These are phyloP conservation scores for Caenorhabditis tropicalis DNA, from an alignment of 1,140 invertebrate species.

Conservation along the genomic window DNA sequence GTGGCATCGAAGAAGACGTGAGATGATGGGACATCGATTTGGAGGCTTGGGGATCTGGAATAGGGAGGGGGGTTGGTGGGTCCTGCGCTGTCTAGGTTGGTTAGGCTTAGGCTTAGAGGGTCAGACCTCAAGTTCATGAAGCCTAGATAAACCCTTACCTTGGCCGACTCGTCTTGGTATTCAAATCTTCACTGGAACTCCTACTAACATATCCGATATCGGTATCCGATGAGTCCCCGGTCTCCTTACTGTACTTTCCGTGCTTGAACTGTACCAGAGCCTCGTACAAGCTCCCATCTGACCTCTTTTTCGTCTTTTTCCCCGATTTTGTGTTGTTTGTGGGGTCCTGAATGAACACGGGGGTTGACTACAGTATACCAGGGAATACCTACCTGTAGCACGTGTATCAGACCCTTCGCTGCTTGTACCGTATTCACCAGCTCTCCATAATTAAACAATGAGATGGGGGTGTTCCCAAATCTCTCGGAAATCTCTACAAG, in stretches of 20 bases:
- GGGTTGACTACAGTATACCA: background rate
- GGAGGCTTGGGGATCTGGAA: constrained; percentile 33
- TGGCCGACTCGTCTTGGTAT: constrained; percentile 26
- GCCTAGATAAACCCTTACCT: too few relatives aligned
- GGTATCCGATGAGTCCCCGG: constrained; percentile 3
- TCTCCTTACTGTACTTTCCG: constrained; percentile 25
- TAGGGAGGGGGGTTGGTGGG: too few relatives aligned
- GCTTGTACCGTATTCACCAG: constrained; percentile 6
- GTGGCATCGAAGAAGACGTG: constrained; percentile 14
- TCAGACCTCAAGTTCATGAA: too few relatives aligned
- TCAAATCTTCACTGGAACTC: constrained; percentile 44
- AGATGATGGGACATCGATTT: background rate
- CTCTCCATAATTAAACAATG: constrained; percentile 35
- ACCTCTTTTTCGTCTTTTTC: constrained; percentile 6
- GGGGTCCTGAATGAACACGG: background rate
- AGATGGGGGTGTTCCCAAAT: constrained; percentile 36
- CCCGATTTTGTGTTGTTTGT: background rate
- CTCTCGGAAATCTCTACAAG: background rate
- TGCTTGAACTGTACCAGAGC: constrained; percentile 27
- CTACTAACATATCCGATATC: constrained; percentile 46
- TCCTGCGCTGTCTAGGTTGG: too few relatives aligned
- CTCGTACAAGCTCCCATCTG: background rate
- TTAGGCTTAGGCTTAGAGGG: too few relatives aligned
- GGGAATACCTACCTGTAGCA: background rate
- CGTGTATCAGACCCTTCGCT: background rate